Conservation (phyloP, 2,113 vertebrate genomes). For the Elaphurus davidianus region DNA sequence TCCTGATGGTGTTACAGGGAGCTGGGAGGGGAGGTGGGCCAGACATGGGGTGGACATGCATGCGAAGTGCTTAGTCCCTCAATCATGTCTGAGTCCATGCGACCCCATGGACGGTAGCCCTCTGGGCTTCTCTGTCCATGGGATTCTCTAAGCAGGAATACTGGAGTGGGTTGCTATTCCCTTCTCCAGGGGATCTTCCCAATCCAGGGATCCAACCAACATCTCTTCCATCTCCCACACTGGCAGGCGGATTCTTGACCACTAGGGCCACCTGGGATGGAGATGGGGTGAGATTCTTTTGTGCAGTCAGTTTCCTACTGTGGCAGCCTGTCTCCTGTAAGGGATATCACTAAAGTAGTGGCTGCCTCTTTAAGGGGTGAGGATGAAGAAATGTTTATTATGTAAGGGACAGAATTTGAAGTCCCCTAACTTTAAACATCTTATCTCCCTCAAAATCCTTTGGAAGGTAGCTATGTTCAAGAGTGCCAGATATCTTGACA, state of each 20-base stretch:
- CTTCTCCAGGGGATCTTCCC: not conserved
- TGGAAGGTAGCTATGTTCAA: not conserved
- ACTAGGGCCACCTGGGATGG: not conserved
- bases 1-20: not conserved
- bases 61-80: not conserved
- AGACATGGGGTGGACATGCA: not conserved
- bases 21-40: not conserved
- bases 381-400: not conserved
- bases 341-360: not conserved
- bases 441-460: not conserved
- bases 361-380: not conserved
- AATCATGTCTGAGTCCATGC: not conserved
- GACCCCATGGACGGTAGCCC: rapidly evolving
- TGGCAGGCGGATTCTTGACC: not conserved
- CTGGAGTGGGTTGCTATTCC: not conserved
- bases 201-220: not conserved
- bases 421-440: not conserved
- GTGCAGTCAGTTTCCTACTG: not conserved
- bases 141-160: not conserved
- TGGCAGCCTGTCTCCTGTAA: not conserved
- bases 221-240: not conserved
- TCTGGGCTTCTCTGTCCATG: not conserved
- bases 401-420: not conserved
- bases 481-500: not conserved
- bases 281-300: too few species aligned